A percentile compares a stretch with the other conserved stretches of the same genome.
phyloP scores from a whole-genome alignment of 2,888 invertebrate genomes.

The Rotaria magnacalcarata region DNA sequence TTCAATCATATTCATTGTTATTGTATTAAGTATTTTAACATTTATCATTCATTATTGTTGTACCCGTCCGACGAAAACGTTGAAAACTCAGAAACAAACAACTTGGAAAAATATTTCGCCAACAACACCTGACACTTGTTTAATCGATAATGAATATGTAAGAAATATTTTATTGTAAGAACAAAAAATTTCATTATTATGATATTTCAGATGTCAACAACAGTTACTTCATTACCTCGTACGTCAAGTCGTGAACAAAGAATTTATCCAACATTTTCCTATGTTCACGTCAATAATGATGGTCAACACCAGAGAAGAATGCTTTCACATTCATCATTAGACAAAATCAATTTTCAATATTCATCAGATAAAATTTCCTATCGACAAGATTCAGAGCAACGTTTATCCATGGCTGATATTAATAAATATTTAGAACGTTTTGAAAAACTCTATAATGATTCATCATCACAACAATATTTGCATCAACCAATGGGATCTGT shows the following conservation, averaged over 20 bases:
- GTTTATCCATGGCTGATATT: conserved; percentile 30
- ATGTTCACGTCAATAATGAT: background rate
- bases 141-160: conserved; percentile 26
- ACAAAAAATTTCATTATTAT: no score
- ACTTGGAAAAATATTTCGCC: conserved; percentile 22
- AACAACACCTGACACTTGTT: background rate
- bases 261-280: background rate
- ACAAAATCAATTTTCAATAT: background rate
- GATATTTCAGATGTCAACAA: background rate
- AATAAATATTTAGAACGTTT: conserved; percentile 37
- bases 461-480: background rate
- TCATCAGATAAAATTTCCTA: background rate
- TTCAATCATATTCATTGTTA: background rate
- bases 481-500: conserved; percentile 1
- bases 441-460: conserved; percentile 24
- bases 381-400: background rate
- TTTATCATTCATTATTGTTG: background rate
- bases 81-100: background rate
- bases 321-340: background rate
- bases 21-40: background rate
- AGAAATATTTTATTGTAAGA: background rate
- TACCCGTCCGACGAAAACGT: background rate
- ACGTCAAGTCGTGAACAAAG: background rate
- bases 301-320: background rate
- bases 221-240: background rate